Percentiles rank a stretch among this genome's conserved stretches.
phyloP scores from a whole-genome alignment of 2,113 vertebrate species.

The Carassius gibelio region DNA sequence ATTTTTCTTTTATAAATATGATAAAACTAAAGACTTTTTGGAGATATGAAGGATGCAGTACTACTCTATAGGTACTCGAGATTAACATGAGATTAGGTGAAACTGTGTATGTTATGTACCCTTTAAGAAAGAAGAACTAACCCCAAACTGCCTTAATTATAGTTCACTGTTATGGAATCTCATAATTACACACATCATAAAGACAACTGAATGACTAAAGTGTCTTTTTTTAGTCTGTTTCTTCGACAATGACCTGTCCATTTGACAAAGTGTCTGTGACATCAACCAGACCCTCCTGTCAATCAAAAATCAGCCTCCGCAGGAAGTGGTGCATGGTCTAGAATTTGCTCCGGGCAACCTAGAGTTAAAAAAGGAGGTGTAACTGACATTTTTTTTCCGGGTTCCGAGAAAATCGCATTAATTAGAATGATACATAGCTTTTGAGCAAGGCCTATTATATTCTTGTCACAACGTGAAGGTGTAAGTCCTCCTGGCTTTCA shows the following conservation, averaged over 20 bases:
- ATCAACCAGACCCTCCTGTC: conserved; percentile 33
- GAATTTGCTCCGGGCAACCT: conserved; percentile 48
- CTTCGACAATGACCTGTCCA: not conserved
- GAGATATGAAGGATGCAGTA: no score
- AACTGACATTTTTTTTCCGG: conserved; percentile 50
- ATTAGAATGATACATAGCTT: conserved; percentile 56
- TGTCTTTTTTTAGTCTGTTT: not conserved
- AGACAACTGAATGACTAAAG: not conserved
- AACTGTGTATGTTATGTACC: no score
- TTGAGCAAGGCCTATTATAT: conserved; percentile 54
- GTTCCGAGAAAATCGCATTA: conserved; percentile 27
- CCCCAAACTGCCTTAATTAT: not conserved
- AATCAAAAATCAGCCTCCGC: conserved; percentile 30
- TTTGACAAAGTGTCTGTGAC: not conserved
- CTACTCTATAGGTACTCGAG: no score
- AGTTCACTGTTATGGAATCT: not conserved
- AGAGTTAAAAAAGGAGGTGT: conserved; percentile 49
- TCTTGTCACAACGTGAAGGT: conserved; percentile 64
- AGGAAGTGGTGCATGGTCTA: conserved; percentile 42
- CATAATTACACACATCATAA: conserved; percentile 6
- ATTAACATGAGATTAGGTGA: no score
- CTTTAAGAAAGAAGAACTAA: not conserved
- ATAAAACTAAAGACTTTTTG: no score
- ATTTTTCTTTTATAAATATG: no score
- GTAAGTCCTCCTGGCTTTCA: conserved; percentile 53